Base-by-base conservation (phyloP, 2,113 vertebrate species). In the Archilochus colubris region DNA sequence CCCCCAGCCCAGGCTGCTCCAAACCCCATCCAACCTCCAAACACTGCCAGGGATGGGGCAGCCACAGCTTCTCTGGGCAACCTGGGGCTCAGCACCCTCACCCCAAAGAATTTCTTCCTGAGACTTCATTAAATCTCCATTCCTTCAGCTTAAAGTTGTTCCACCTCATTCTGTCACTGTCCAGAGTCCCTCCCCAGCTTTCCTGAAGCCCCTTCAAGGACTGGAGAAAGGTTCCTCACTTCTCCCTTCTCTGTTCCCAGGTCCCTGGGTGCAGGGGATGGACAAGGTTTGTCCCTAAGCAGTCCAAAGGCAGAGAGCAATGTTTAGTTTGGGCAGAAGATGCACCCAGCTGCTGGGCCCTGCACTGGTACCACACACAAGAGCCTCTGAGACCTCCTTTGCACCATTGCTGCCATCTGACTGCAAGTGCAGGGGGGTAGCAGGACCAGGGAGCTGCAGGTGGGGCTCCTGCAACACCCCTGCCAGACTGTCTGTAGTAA, bases 251-350 rank as follows among this genome's bases (percentile, higher is more conserved):
- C n/a, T 64, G 55, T 24, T 18, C 24, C 40, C 3, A 1, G 24
- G 11, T 38, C 6, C 20, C 13, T 1, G 43, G 30, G 3, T 1
- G 2, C 8, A 0, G 23, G 44, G 31, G 21, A 15, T 3, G 2
- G 9, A 5, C 46, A 1, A 14, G 3, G 8, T 91, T 80, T 67
- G 31, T 72, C 66, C 86, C 76, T 77, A 21, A 3, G 91, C 97
- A 95, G 85, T 95, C 96, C 2, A 93, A 90, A 2, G 95, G 97
- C 3, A 43, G 92, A n/a, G 91, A 96, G 40, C 86, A 96, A 7
- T 97, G 97, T 67, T 82, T 96, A 81, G 21, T 97, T 31, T 96
- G 98, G 98, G 97, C 98, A 10, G 97, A 94, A 14, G 96, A 93
- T 33, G 94, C 95, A 48, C 79, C 95, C 38, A 95, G 88, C 25